Conservation (phyloP, 2,888 invertebrate species). For the Phengaris alcon region DNA sequence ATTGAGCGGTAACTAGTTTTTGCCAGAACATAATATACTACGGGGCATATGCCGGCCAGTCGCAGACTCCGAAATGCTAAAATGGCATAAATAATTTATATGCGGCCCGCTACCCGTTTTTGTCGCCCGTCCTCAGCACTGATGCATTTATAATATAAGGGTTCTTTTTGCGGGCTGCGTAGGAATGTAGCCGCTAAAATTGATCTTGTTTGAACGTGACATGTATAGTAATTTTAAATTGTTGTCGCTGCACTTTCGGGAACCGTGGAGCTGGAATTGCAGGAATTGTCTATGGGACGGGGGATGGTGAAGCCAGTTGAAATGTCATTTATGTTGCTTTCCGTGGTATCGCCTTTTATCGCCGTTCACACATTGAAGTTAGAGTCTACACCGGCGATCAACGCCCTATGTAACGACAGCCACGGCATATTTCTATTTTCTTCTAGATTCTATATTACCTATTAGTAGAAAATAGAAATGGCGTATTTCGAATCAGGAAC, state of each 20-base stretch:
- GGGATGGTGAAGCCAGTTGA: background rate
- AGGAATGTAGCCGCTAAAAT: conserved; percentile 79
- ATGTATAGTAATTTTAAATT: conserved; percentile 60
- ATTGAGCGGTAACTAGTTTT: conserved; percentile 25
- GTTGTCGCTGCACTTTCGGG: conserved; percentile 33
- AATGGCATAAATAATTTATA: conserved; percentile 80
- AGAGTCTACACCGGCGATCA: no score
- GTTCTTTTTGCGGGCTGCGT: conserved; percentile 74
- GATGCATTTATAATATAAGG: conserved; percentile 80
- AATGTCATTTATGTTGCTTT: background rate
- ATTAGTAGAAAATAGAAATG: no score
- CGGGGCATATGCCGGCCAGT: conserved; percentile 44
- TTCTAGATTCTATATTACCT: no score
- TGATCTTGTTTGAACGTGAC: conserved; percentile 78
- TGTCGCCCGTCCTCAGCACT: conserved; percentile 75
- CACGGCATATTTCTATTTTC: no score
- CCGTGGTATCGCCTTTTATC: no score
- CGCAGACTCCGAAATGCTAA: conserved; percentile 75
- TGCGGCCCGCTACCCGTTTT: conserved; percentile 69
- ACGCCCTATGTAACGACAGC: no score
- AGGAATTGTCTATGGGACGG: background rate
- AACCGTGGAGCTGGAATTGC: background rate
- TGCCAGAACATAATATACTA: conserved; percentile 30
- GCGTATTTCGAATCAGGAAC: no score
- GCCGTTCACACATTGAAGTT: no score